Percentiles rank a stretch among this genome's conserved stretches.
Evolutionary conservation across 2,888 invertebrate genomes (phyloP).

Genomic region (Microplitis manilae): DNA sequence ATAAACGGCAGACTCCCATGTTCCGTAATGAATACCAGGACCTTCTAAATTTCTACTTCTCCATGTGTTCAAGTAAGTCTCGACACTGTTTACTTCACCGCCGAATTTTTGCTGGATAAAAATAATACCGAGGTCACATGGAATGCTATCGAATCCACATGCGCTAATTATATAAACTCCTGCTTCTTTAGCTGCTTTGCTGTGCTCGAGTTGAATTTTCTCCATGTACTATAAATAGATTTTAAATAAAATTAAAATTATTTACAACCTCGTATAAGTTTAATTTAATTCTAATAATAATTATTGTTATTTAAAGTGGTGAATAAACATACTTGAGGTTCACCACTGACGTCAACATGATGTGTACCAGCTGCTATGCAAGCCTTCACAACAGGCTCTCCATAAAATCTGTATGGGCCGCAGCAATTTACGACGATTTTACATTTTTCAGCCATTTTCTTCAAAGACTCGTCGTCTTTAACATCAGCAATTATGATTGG

Average conservation of each 20-base stretch:
- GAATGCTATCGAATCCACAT: slow-evolving; percentile 95
- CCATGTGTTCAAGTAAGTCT: slow-evolving; percentile 77
- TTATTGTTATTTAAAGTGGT: slow-evolving; percentile 28
- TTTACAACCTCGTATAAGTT: background rate
- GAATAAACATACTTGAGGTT: slow-evolving; percentile 79
- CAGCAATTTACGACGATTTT: slow-evolving; percentile 92
- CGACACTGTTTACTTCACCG: slow-evolving; percentile 84
- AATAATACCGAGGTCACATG: slow-evolving; percentile 89
- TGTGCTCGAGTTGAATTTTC: slow-evolving; percentile 86
- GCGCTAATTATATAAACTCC: slow-evolving; percentile 91
- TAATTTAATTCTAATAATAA: background rate
- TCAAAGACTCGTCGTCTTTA: slow-evolving; percentile 80
- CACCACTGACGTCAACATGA: slow-evolving; percentile 95
- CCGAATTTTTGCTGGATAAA: slow-evolving; percentile 84
- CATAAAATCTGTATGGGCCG: slow-evolving; percentile 91
- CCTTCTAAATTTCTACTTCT: slow-evolving; percentile 54
- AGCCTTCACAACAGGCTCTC: slow-evolving; percentile 91
- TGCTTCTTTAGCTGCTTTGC: slow-evolving; percentile 81
- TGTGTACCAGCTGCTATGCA: slow-evolving; percentile 85
- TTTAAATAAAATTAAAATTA: background rate
- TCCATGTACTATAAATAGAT: slow-evolving; percentile 81
- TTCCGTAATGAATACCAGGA: slow-evolving; percentile 83
- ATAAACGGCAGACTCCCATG: slow-evolving; percentile 91
- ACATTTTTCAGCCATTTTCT: slow-evolving; percentile 85
- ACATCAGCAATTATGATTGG: slow-evolving; percentile 86